phyloP scores from a whole-genome alignment of 2,888 invertebrate species.

The Ennomos fuscantarius region DNA sequence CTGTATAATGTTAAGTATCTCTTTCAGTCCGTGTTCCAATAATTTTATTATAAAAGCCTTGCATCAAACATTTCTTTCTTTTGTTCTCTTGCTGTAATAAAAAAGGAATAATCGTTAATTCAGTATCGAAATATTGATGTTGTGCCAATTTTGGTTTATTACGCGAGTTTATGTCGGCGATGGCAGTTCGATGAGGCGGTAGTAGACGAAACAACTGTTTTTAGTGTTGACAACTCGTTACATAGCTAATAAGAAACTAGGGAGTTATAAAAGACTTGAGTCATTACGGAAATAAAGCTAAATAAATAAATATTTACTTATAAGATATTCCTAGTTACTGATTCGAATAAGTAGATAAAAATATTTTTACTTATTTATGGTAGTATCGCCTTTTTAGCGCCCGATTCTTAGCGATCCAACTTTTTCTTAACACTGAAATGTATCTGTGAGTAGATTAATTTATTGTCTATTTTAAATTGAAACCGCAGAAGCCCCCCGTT shows the following conservation, averaged over 20 bases:
- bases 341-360: no score
- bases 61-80: neutral
- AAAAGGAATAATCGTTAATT: constrained; percentile 15
- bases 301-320: no score
- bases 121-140: constrained; percentile 17
- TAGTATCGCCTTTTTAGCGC: no score
- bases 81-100: neutral
- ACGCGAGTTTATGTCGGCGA: constrained; percentile 12
- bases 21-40: neutral
- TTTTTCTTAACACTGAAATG: no score
- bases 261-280: constrained; percentile 7
- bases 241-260: constrained; percentile 15
- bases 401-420: no score
- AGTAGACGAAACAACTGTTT: constrained; percentile 15
- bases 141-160: constrained; percentile 22
- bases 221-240: constrained; percentile 14
- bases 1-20: no score
- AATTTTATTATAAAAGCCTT: constrained; percentile 1
- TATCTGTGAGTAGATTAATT: no score
- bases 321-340: no score
- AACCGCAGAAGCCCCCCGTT: no score
- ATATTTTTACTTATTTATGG: no score
- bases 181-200: constrained; percentile 15
- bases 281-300: no score
- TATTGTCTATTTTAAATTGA: no score